Evolutionary conservation across 1,140 invertebrate species (phyloP), one percentile per base, ranked within the genome.

Genomic region (Atta cephalotes): DNA sequence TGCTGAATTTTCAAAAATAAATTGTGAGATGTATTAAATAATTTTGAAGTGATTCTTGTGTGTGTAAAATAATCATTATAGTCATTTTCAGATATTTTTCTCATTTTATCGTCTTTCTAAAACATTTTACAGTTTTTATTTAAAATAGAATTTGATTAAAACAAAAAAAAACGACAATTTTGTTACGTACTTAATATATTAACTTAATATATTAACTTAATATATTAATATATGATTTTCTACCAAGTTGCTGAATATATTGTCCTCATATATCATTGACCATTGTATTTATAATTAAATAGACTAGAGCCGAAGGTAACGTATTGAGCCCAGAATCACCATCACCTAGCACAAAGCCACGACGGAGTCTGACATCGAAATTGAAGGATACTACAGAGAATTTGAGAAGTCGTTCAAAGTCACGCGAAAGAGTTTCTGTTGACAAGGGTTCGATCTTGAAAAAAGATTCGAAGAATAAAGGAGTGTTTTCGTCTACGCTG

Each of bases 281-380:
- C 1, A 31, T 79, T 49, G 5, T 77, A 39, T 81, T 90, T 79
- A 60, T 65, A 35, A 72, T 87, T 88, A 65, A 81, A 90, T 62
- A 95, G 94, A 89, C 89, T 12, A 92, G 91, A 85, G 87, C 90
- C 16, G 95, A 95, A 16, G 92, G 90, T n/a, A 93, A 87, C 70
- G 89, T 93, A 51, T 94, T 96, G 10, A 97, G 97, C 86, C 97
- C 97, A 2, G 97, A 97, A 87, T 97, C 97, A 1, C 97, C 97
- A 10, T 96, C 96, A 77, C 92, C 95, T 3, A 93, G 87, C 45
- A 90, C 90, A 21, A 93, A 94, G 51, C 93, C 94, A 14, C 91
- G 95, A 51, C 91, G 92, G 25, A 95, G 93, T 45, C 77, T 95
- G n/a, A 94, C 94, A 0, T 94, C 92, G 3, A 94, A 94, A 87